Base-by-base conservation (phyloP, 2,113 vertebrate species). In the Phalacrocorax pelagicus region DNA sequence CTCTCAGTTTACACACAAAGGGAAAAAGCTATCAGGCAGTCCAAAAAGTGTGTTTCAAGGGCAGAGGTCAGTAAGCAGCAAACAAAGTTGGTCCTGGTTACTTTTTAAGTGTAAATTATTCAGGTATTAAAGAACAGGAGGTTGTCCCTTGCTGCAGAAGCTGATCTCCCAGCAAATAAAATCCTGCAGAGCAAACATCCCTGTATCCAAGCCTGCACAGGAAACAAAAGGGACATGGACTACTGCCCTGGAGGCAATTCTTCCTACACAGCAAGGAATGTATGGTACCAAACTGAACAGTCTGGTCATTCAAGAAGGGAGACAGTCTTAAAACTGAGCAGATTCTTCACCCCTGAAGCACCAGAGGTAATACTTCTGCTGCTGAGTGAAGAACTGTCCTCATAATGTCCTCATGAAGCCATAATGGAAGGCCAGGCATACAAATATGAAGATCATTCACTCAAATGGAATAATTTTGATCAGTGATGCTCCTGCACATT, bases 341-440 rank as follows among this genome's bases (percentile, higher is more conserved):
- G 34, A 22, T 85, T 27, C 51, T 86, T 54, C 7, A 40, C 30
- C 18, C 7, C 4, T 0, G 0, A 74, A 20, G 20, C 6, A 73
- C n/a, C 2, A 1, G 58, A 72, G 32, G 30, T 15, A 66, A n/a
- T 12, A 51, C 4, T 46, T 72, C 18, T 63, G 42, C 9, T 32
- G 18, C 15, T 44, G 55, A 72, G 34, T 42, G 40, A 81, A 77
- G 49, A 82, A 29, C 9, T 44, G 17, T 46, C 20, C 40, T 66
- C 12, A 20, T 51, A 42, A 69, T 19, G 9, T 42, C 46, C 26
- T 34, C 40, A 47, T 1, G 0, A 69, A 88, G 32, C 20, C 54
- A 23, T 11, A 55, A 42, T 6, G 15, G 19, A 49, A 73, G 26
- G 24, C 10, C 22, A 82, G n/a, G 18, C 6, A 24, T 8, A 55